phyloP scores from a whole-genome alignment of 2,113 vertebrate species.

The Sylvietta virens region DNA sequence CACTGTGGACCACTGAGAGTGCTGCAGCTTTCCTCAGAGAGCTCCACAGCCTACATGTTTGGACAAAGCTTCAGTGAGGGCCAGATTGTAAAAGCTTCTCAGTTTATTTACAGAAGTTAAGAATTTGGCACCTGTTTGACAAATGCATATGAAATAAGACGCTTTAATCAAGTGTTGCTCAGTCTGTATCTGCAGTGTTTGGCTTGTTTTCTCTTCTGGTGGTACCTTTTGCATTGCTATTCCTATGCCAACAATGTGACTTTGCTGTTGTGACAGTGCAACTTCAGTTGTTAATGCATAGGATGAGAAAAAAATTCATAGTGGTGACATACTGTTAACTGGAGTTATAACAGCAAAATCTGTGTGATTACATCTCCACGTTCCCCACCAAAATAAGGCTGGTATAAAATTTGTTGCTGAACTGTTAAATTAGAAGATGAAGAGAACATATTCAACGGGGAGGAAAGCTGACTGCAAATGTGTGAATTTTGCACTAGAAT shows the following conservation, averaged over 20 bases:
- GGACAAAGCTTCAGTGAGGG: neutral
- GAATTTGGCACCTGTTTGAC: neutral
- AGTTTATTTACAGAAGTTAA: neutral
- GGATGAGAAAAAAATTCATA: neutral
- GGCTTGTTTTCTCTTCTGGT: neutral
- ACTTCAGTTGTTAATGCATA: neutral
- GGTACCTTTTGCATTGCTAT: neutral
- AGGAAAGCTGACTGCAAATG: neutral
- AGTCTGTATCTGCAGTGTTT: neutral
- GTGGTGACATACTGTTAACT: neutral
- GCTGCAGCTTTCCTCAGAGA: neutral
- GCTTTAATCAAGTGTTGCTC: neutral
- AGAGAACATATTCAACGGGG: neutral
- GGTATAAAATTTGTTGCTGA: neutral
- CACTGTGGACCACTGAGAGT: neutral
- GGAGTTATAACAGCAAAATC: neutral
- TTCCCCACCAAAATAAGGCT: neutral
- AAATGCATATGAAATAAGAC: neutral
- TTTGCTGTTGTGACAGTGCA: neutral
- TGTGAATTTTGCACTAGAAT: neutral
- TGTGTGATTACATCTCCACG: neutral
- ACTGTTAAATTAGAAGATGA: neutral
- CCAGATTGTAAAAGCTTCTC: neutral
- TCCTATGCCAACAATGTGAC: neutral
- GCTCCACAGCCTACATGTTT: neutral